Base-by-base conservation (phyloP, 2,113 vertebrate species). In the Megaptera novaeangliae region DNA sequence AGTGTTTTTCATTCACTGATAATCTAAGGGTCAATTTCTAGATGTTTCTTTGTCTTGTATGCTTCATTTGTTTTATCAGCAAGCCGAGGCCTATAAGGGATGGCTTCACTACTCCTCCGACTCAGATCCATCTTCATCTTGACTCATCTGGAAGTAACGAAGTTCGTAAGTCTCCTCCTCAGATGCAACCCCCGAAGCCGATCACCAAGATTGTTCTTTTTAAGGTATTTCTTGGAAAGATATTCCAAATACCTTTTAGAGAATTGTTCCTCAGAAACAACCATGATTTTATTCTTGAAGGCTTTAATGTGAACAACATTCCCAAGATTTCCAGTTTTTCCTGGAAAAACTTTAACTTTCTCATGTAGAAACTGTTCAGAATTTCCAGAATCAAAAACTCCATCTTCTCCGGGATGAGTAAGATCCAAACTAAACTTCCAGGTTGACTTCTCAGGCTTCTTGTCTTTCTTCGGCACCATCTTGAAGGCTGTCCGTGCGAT, bases 131-230 rank as follows among this genome's bases (percentile, higher is more conserved):
- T 99, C 99, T 3, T 99, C 99, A 4, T 99, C 99, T 94, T 99
- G 99, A 78, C 99, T 99, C 98, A 99, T 99, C 98, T 99, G 99
- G 99, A 99, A 99, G 98, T 99, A 99, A 8, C 99, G 99, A 72
- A 99, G 99, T 90, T 99, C 99, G 0, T 99, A 99, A 0, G 99
- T 99, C 98, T 99, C 99, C 98, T 99, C 99, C 97, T 99, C 98
- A 0, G 99, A 99, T 0, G 99, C 99, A 13, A 99, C 99, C 0
- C 99, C 1, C 99, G 98, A 83, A 99, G 98, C 99, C 99, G 99
- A 97, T 99, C 99, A 18, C 99, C 99, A 78, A 99, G 99, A 90
- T 99, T 99, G 98, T 99, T 99, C 98, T 99, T 99, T 98, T 99
- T 25, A 83, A 99, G 99, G 97, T 99, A 99, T 98, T 99, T 99